Conservation (phyloP, 2,113 vertebrate species). For the Epinephelus cyanopodus region DNA sequence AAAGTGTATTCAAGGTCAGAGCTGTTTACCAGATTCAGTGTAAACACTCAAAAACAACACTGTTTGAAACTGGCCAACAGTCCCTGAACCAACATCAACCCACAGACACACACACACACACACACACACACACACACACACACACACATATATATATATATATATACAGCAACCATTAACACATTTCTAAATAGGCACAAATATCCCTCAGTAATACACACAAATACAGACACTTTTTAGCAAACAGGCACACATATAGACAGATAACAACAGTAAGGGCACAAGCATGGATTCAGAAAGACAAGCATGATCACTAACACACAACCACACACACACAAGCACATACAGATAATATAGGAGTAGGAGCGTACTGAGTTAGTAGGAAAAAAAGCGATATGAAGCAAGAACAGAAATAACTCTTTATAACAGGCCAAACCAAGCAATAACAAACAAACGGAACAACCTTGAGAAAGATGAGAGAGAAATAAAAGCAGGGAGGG, state of each 20-base stretch:
- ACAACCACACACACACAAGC: conserved; percentile 4
- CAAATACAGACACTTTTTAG: conserved; percentile 11
- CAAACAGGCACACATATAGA: conserved; percentile 6
- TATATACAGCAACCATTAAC: background rate
- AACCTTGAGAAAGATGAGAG: conserved; percentile 51
- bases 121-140: conserved; percentile 22
- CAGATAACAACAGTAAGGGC: background rate
- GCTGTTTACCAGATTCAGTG: conserved; percentile 63
- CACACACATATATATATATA: too few species aligned
- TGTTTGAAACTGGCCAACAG: conserved; percentile 50
- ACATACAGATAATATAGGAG: conserved; percentile 5
- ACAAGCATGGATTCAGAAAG: background rate
- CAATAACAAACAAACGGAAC: conserved; percentile 48
- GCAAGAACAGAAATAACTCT: conserved; percentile 49
- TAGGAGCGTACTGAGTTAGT: background rate
- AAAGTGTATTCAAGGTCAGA: conserved; percentile 80
- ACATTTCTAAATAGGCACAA: conserved; percentile 21
- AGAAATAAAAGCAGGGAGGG: conserved; percentile 25
- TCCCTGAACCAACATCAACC: conserved; percentile 40
- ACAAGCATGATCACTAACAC: background rate
- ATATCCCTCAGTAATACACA: conserved; percentile 36
- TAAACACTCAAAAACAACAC: conserved; percentile 60
- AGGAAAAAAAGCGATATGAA: background rate
- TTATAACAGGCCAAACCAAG: conserved; percentile 18
- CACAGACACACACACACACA: conserved; percentile 2